Base-by-base conservation (phyloP, 2,113 vertebrate species). In the Micromys minutus region DNA sequence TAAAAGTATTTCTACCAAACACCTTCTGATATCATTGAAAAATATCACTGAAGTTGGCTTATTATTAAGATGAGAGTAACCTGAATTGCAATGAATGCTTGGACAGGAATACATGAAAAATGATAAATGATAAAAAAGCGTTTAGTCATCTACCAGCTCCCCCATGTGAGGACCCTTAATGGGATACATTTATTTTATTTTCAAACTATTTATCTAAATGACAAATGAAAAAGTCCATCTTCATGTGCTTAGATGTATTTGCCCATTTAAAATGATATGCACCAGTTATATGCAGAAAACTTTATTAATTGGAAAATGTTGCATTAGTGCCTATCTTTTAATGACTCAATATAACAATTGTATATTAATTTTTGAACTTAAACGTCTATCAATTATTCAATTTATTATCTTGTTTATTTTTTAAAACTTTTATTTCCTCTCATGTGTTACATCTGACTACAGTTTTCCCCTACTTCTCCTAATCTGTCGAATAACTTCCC, bases 1-100 rank as follows among this genome's bases (percentile, higher is more conserved):
- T 90, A 61, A 77, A 94, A 76, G 89, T 21, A 94, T 24, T 81
- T 75, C 21, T 75, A 39, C 17, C n/a, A 72, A 86, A 94, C 76
- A 55, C 3, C 21, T 45, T 75, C 71, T 81, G 47, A 52, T 8
- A 69, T 42, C 24, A 50, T 36, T 13, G 39, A 47, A 39, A 42
- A 75, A 2, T 36, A 61, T 39, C 34, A 16, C 63, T 74, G 24
- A 84, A 4, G 55, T n/a, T 69, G 50, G 17, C 19, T n/a, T 52
- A 57, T 34, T 79, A 6, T 12, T 61, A 26, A 92, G 24, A 65
- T 71, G 13, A 52, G 39, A 71, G 10, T 47, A 52, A 71, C 75
- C 4, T 93, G 50, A 76, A 61, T 79, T 79, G 26, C 65, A 19
- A 76, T 42, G 22, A 80, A 6, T 15, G 17, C 2, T 52, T 87